Percentiles rank a stretch among this genome's conserved stretches.
Evolutionary conservation across 2,113 vertebrate genomes (phyloP).

Genomic region (Pseudopipra pipra): DNA sequence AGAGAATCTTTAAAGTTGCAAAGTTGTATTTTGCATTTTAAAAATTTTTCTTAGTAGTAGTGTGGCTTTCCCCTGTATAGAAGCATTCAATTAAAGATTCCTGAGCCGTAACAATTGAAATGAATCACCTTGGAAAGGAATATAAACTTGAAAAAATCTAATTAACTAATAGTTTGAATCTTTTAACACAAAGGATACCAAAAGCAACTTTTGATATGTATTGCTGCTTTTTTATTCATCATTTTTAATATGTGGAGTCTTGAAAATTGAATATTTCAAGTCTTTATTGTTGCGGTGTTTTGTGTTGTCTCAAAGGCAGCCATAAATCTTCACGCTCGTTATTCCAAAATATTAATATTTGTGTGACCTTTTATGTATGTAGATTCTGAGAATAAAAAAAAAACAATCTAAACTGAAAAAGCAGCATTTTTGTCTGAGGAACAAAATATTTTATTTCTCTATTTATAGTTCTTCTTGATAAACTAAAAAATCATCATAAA

Average conservation of each 20-base stretch:
- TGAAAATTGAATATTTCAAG: not conserved
- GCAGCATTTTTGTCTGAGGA: not conserved
- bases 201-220: not conserved
- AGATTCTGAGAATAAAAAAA: not conserved
- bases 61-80: not conserved
- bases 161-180: not conserved
- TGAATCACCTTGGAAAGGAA: not conserved
- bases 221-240: not conserved
- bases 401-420: not conserved
- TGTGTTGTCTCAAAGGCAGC: not conserved
- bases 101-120: not conserved
- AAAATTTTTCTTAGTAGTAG: not conserved
- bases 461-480: not conserved
- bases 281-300: not conserved
- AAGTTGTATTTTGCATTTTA: not conserved
- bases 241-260: not conserved
- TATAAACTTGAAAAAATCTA: not conserved
- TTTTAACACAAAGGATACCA: not conserved
- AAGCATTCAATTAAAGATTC: not conserved
- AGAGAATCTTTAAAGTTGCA: not conserved
- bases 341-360: not conserved
- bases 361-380: not conserved
- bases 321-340: accelerated
- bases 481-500: not conserved
- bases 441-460: not conserved